Evolutionary conservation across 2,113 vertebrate species (phyloP), one percentile per base, ranked within the genome.

Genomic region (Deroptyus accipitrinus): DNA sequence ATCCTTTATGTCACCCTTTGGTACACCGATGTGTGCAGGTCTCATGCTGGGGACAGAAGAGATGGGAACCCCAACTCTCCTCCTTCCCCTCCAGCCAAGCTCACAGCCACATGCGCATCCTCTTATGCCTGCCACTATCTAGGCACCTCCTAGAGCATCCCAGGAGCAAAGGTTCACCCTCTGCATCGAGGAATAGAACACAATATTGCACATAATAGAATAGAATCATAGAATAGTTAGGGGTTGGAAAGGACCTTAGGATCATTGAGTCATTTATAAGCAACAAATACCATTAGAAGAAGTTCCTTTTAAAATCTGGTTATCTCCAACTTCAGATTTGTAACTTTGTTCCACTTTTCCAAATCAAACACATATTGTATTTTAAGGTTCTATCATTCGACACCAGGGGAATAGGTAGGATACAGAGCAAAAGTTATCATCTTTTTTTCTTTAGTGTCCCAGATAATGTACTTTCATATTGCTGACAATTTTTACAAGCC

Each of bases 391-490:
- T 70, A 25, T 63, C 51, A 6, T 61, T 78, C 0, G 0, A 44
- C 76, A 55, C 33, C 80, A 33, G 61, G 94, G 95, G 95, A 95
- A 95, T 88, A 90, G 86, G 77, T 46, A 93, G 46, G 86, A 63
- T 52, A 42, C 76, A 68, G 91, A 92, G 88, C 42, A 92, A 59
- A 91, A 94, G 92, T 94, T 81, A 51, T 6, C 39, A 78, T 92
- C 39, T 82, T 70, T 83, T 75, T 59, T 94, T 68, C 88, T 94
- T 78, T 61, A 55, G 83, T 94, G 95, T 81, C 91, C 88, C 83
- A 95, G 91, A 92, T 91, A 96, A 93, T 39, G 46, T 61, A 25
- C 94, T 97, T 95, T 92, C 86, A 95, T 92, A 84, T 31, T 25
- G 61, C 92, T 90, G 76, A 88, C 83, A 78, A 37, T 66, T 86